Evolutionary conservation across 2,113 vertebrate species (phyloP).

Genomic region (Megaceryle torquata): DNA sequence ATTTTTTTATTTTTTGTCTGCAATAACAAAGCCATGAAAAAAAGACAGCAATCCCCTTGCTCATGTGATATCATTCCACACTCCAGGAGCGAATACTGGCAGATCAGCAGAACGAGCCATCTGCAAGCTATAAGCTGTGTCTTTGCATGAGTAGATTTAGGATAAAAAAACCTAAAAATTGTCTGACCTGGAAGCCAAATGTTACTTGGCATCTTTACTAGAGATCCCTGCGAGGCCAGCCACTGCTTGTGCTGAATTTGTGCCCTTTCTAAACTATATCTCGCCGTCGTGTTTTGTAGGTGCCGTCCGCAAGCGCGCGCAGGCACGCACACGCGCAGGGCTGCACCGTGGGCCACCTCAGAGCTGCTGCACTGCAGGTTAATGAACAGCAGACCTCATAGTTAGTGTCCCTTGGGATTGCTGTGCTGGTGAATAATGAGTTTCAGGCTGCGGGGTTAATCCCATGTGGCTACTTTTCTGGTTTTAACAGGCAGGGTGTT

Average conservation of each 20-base stretch:
- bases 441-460: constrained; percentile 31
- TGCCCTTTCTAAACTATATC: constrained; percentile 10
- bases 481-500: constrained; percentile 36
- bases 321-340: not conserved
- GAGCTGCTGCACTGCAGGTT: constrained; percentile 13
- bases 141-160: constrained; percentile 71
- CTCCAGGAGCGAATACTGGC: constrained; percentile 64
- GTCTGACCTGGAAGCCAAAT: constrained; percentile 69
- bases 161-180: constrained; percentile 37
- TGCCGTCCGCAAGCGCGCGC: not conserved
- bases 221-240: constrained; percentile 47
- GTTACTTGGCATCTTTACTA: constrained; percentile 49
- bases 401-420: not conserved
- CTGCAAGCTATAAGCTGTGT: constrained; percentile 69
- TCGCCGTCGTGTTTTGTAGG: not conserved
- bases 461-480: constrained; percentile 28
- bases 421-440: constrained; percentile 38
- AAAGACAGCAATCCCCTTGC: constrained; percentile 54
- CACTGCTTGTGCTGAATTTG: constrained; percentile 25
- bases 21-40: constrained; percentile 58
- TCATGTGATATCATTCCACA: constrained; percentile 60
- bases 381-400: constrained; percentile 53
- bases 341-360: not conserved
- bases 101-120: constrained; percentile 74
- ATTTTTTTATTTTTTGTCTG: not conserved